phyloP scores from a whole-genome alignment of 1,140 invertebrate genomes.

The Aphelinus certus region DNA sequence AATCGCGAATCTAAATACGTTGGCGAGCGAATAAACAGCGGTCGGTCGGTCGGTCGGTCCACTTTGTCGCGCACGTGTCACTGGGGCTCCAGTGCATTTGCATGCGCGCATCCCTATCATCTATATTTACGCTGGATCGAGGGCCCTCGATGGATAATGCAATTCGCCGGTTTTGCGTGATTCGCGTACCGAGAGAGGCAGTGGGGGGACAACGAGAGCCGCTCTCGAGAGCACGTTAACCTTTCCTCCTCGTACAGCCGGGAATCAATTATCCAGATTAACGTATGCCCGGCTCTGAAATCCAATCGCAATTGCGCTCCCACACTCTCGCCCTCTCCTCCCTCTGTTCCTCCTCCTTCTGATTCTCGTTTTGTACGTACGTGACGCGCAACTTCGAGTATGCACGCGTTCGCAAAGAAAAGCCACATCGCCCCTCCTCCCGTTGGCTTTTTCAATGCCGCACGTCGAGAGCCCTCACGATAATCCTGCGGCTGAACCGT shows the following conservation, averaged over 20 bases:
- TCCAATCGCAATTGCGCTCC: slow-evolving; percentile 4
- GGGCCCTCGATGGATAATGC: slow-evolving; percentile 26
- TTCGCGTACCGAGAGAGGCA: not conserved
- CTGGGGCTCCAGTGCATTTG: not conserved
- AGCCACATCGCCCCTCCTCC: too few relatives aligned
- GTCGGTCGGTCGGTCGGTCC: not conserved
- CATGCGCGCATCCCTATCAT: not conserved
- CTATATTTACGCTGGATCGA: not conserved
- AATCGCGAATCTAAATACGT: slow-evolving; percentile 13
- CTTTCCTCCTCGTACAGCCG: not conserved
- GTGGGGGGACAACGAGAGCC: not conserved
- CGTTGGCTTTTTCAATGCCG: too few relatives aligned
- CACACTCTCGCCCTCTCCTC: not conserved
- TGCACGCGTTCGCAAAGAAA: too few relatives aligned
- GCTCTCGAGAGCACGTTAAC: not conserved
- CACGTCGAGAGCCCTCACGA: too few relatives aligned
- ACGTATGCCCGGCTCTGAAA: slow-evolving; percentile 4
- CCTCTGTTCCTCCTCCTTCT: not conserved
- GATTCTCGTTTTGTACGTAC: not conserved
- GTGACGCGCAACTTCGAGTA: too few relatives aligned
- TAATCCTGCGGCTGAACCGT: too few relatives aligned
- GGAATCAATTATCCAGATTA: slow-evolving; percentile 42
- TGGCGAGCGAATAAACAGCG: slow-evolving; percentile 5
- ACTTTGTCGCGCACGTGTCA: not conserved
- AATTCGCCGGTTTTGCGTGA: slow-evolving; percentile 19